Evolutionary conservation across 2,888 invertebrate species (phyloP), one percentile per base, ranked within the genome.

Genomic region (Opisthograptis luteolata): DNA sequence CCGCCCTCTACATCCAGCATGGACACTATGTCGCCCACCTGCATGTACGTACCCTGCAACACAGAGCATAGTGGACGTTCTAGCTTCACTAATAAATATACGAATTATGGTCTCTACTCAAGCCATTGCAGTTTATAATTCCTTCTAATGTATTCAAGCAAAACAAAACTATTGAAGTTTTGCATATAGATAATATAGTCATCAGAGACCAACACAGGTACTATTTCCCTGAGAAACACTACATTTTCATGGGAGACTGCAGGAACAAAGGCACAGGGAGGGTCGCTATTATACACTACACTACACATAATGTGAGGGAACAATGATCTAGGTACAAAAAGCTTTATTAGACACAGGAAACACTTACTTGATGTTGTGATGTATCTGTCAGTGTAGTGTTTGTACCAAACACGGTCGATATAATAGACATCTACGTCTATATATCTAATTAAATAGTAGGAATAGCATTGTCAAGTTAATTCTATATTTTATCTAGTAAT

Each of bases 11-110:
- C 84, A 72, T 97, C 97, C 46, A 94, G 91, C 80, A 98, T 91
- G 0, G 97, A 96, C 0, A 98, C 97, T 62, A 98, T 95, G 76
- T 98, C 98, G 0, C 98, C 98, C 8, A 96, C 92, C 92, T 97
- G 97, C 84, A 95, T 94, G 79, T 97, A 97, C 50, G 91, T 93
- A 2, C 95, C 95, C 92, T 94, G 76, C 0, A 17, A 42, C 32
- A 10, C n/a, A 9, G 14, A 31, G 1, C 5, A 32, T 7, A 41
- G 7, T 7, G 28, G 9, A 9, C 17, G 25, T n/a, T n/a, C n/a
- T n/a, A n/a, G n/a, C n/a, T n/a, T n/a, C n/a, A 20, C 2, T n/a
- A 25, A 3, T 25, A 22, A n/a, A 7, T n/a, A 25, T n/a, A 30
- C 14, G 14, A 14, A n/a, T n/a, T 13, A 2, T 6, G 2, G 8